Percentiles rank a stretch among this genome's conserved stretches.
These are phyloP conservation scores for Chesias legatella DNA, from an alignment of 2,888 invertebrate genomes.

Conservation along the genomic window DNA sequence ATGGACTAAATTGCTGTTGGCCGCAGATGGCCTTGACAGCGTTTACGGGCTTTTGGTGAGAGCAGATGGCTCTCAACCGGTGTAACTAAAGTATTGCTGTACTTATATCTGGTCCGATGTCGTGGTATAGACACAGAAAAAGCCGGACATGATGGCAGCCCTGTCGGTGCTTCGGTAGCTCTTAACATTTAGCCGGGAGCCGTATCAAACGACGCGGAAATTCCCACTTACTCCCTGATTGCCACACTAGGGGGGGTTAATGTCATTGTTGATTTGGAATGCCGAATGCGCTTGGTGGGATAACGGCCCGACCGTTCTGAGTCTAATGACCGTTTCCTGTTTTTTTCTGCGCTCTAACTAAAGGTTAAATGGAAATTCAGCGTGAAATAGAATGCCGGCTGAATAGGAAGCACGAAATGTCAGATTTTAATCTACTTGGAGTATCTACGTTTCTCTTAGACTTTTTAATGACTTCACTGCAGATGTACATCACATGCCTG, in stretches of 20 bases:
- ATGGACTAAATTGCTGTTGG: no score
- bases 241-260: slow-evolving; percentile 77
- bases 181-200: slow-evolving; percentile 74
- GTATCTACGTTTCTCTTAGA: no score
- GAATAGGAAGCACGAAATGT: slow-evolving; percentile 5
- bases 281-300: slow-evolving; percentile 67
- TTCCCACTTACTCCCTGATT: slow-evolving; percentile 77
- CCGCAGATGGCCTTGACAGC: no score
- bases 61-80: no score
- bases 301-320: slow-evolving; percentile 48
- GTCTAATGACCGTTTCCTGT: slow-evolving; percentile 35
- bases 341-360: slow-evolving; percentile 38
- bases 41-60: no score
- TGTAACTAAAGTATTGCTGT: no score
- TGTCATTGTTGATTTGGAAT: slow-evolving; percentile 75
- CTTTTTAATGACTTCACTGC: no score
- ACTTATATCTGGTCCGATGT: no score
- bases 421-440: no score
- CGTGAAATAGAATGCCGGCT: slow-evolving; percentile 11
- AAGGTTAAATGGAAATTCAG: slow-evolving; percentile 16
- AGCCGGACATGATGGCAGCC: slow-evolving; percentile 5
- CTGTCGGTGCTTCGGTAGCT: slow-evolving; percentile 50
- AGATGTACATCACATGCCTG: no score
- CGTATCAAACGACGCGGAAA: slow-evolving; percentile 77
- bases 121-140: background rate